These are phyloP conservation scores for Lumbricus terrestris DNA, from an alignment of 2,888 invertebrate species.

Conservation along the genomic window DNA sequence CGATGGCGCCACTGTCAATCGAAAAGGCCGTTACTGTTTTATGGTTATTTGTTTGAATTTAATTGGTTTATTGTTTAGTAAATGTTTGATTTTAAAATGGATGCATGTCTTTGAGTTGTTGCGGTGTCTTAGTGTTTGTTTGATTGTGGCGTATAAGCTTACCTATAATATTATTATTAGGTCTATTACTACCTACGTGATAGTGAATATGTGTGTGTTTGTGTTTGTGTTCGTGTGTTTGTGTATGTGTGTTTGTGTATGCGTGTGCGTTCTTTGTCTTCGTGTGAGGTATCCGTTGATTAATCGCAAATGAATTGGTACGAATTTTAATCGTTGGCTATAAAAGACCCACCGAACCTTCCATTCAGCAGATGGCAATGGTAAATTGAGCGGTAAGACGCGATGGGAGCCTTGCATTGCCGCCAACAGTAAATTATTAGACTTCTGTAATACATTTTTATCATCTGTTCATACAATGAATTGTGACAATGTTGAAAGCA, in stretches of 20 bases:
- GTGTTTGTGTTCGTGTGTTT: not conserved
- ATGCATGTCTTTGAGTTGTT: not conserved
- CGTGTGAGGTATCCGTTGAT: not conserved
- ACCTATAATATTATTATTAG: no score
- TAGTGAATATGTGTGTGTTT: no score
- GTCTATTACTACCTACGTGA: no score
- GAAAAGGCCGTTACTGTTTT: not conserved
- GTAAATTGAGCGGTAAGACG: no score
- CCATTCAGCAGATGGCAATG: no score
- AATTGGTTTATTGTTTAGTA: not conserved
- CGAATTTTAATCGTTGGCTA: not conserved
- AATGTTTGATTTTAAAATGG: not conserved
- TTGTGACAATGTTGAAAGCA: no score
- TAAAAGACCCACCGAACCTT: no score
- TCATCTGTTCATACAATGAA: no score
- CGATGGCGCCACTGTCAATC: not conserved
- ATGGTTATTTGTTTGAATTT: not conserved
- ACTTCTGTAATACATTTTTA: no score
- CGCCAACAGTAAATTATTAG: no score
- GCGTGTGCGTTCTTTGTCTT: not conserved
- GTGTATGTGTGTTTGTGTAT: not conserved
- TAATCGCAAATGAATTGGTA: not conserved
- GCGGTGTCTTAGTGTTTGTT: not conserved
- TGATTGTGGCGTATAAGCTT: not conserved
- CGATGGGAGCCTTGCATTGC: no score